These are phyloP conservation scores for Syrrhaptes paradoxus DNA, from an alignment of 2,113 vertebrate genomes.

Conservation along the genomic window DNA sequence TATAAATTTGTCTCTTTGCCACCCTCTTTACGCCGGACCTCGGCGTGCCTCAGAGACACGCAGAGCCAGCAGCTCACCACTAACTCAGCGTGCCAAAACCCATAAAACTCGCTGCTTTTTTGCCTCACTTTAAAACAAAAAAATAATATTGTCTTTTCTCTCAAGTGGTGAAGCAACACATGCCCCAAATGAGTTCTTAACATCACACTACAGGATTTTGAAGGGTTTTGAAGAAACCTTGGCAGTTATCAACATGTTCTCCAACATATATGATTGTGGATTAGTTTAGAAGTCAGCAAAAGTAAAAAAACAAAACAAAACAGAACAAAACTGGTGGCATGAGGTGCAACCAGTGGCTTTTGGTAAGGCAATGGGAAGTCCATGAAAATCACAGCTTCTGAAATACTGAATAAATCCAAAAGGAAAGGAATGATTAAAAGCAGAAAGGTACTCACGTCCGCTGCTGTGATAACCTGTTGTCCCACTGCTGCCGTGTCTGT, in stretches of 20 bases:
- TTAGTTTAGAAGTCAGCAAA: background rate
- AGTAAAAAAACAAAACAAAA: background rate
- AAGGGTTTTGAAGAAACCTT: conserved; percentile 23
- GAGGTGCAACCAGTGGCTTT: background rate
- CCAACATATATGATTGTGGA: background rate
- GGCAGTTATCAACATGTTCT: background rate
- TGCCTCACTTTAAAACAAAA: conserved; percentile 38
- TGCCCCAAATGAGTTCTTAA: conserved; percentile 10
- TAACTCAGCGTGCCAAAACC: conserved; percentile 26
- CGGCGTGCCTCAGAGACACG: background rate
- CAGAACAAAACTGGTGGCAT: background rate
- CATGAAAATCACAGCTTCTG: background rate
- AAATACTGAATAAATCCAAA: background rate
- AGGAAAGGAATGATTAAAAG: background rate
- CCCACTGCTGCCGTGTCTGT: accelerated
- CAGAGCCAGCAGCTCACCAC: conserved; percentile 7
- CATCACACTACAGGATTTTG: background rate
- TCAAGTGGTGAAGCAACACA: conserved; percentile 37
- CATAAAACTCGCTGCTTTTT: conserved; percentile 49
- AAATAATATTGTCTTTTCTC: conserved; percentile 44
- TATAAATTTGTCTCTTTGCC: conserved; percentile 24
- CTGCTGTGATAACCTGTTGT: background rate
- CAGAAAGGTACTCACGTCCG: background rate
- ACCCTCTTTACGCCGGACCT: background rate
- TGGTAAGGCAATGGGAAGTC: background rate